A percentile compares a stretch with the other conserved stretches of the same genome.
Conservation (phyloP, 2,888 invertebrate genomes). For the Eucriotettix oculatus region DNA sequence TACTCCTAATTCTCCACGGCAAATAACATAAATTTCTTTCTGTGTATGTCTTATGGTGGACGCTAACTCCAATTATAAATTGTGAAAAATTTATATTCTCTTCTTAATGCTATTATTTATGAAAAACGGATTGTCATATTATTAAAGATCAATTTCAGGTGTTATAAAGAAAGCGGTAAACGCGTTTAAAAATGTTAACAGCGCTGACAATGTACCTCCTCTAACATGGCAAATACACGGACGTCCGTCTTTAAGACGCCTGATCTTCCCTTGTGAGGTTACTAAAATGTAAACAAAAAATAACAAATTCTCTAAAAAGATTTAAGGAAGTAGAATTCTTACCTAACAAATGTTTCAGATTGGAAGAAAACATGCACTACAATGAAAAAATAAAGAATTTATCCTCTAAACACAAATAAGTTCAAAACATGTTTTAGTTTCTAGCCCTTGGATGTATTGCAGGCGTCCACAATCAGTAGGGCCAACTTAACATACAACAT, state of each 20-base stretch:
- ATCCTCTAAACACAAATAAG: not conserved
- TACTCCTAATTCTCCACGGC: too few relatives aligned
- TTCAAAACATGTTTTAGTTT: conserved; percentile 1
- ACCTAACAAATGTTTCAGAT: conserved; percentile 3
- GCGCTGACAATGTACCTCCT: not conserved
- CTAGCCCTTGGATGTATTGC: conserved; percentile 3
- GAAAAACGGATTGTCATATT: too few relatives aligned
- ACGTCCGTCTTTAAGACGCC: not conserved
- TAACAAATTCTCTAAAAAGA: not conserved
- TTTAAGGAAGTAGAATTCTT: not conserved
- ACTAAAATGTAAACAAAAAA: not conserved
- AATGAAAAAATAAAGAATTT: not conserved
- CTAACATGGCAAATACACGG: not conserved
- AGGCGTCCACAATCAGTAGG: not conserved
- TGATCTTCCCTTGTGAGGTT: not conserved
- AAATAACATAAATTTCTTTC: too few relatives aligned
- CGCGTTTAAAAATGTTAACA: too few relatives aligned
- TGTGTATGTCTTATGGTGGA: too few relatives aligned
- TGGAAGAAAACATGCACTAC: not conserved
- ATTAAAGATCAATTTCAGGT: too few relatives aligned
- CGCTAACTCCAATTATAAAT: too few relatives aligned
- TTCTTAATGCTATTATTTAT: too few relatives aligned
- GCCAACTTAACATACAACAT: conserved; percentile 1
- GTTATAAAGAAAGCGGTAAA: too few relatives aligned
- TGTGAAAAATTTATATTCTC: too few relatives aligned